Conservation (phyloP, 1,140 invertebrate species). For the Pissodes strobi region DNA sequence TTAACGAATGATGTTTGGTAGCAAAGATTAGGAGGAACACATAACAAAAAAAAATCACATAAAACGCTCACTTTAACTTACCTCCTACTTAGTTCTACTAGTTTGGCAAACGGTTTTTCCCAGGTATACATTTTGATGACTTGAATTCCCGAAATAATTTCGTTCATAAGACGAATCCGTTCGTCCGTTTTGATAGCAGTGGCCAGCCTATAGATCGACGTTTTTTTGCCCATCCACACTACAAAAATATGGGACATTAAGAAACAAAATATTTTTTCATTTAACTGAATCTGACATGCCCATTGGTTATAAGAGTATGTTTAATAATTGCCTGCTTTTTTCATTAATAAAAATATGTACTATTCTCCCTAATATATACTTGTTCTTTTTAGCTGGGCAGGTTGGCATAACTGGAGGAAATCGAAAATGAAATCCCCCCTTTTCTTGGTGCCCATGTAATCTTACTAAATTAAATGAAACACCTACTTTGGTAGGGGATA, state of each 20-base stretch:
- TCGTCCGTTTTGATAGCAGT: constrained; percentile 69
- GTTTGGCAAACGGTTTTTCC: constrained; percentile 67
- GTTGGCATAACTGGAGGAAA: neutral
- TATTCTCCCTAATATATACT: neutral
- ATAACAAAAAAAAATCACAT: too few species aligned
- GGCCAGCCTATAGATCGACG: constrained; percentile 59
- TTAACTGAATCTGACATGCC: neutral
- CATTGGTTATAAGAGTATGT: too few species aligned
- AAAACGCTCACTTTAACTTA: too few species aligned
- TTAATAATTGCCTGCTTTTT: too few species aligned
- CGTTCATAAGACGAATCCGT: constrained; percentile 73
- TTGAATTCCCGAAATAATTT: constrained; percentile 78
- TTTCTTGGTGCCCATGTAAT: constrained; percentile 34
- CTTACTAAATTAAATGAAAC: neutral
- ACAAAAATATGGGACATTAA: neutral
- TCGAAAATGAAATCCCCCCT: neutral
- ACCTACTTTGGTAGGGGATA: constrained; percentile 78
- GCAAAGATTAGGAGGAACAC: too few species aligned
- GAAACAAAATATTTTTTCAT: neutral
- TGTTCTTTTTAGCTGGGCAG: too few species aligned
- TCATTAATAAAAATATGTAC: neutral
- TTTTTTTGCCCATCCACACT: constrained; percentile 56
- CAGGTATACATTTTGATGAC: constrained; percentile 88
- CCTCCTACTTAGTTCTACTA: constrained; percentile 48
- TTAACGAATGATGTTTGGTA: too few species aligned